Evolutionary conservation across 1,140 invertebrate genomes (phyloP), one percentile per base, ranked within the genome.

Genomic region (Paracyclopina nana): DNA sequence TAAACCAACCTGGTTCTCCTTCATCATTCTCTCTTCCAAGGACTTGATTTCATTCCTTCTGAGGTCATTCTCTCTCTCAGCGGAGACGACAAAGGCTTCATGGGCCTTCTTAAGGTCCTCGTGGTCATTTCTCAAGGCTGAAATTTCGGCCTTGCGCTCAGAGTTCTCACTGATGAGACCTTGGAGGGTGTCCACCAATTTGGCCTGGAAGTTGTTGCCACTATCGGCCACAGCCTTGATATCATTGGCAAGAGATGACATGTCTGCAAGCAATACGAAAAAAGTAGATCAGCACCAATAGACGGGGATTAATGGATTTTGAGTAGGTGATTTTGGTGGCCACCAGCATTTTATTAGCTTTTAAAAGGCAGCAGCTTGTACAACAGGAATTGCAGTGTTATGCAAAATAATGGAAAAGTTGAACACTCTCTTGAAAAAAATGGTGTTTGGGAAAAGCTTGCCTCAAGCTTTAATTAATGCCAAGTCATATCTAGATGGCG

Each of bases 1-100:
- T n/a, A n/a, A n/a, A n/a, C n/a, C n/a, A 44, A 41, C 50, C 24
- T 46, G 38, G 31, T 52, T 52, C 9, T 52, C 50, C 50, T 52
- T 52, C 11, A n/a, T 12, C 14, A 26, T 22, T 22, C 27, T 42
- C 38, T 52, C 50, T 22, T 52, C 50, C 1, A 52, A 27, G 11
- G 50, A 52, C 6, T 43, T 42, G 50, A 52, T 38, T 25, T 52
- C 50, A 28, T 52, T 52, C 50, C 43, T 52, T 9, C 50, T 22
- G 2, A 52, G 38, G 22, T 52, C 50, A 28, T 52, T 52, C 25
- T 52, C 50, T 28, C 50, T 22, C 25, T 52, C 50, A 16, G 41
- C 25, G 40, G 50, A 52, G 20, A 26, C 27, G 26, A 43, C 50
- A 52, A 52, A 52, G 25, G 20, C 31, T 26, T 52, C 50, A 26